Conservation (phyloP, 1,140 invertebrate species). For the Telenomus remus region DNA sequence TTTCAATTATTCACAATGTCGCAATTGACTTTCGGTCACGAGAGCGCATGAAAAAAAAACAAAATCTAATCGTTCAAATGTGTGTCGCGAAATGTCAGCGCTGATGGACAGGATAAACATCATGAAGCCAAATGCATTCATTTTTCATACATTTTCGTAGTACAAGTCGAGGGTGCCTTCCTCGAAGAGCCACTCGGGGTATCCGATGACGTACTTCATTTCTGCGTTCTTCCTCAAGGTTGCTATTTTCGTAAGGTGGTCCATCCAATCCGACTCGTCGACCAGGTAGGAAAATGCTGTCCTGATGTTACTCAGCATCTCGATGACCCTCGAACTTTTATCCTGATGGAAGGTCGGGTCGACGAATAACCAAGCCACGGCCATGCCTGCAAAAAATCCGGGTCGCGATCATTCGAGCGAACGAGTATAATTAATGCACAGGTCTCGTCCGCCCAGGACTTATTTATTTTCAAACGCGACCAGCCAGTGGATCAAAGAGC, state of each 20-base stretch:
- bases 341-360: conserved; percentile 63
- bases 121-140: conserved; percentile 13
- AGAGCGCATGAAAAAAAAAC: too few species aligned
- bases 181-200: conserved; percentile 86
- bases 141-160: conserved; percentile 78
- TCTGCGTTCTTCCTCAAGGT: conserved; percentile 84
- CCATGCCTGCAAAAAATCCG: conserved; percentile 66
- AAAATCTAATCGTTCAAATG: background rate
- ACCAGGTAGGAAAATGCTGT: conserved; percentile 39
- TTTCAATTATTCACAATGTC: too few species aligned
- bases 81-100: conserved; percentile 10
- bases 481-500: conserved; percentile 8
- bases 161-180: conserved; percentile 79
- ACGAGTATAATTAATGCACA: conserved; percentile 41
- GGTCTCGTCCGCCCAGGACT: background rate
- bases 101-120: conserved; percentile 21
- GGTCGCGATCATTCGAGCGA: background rate
- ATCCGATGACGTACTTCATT: conserved; percentile 86
- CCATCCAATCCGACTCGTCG: conserved; percentile 85
- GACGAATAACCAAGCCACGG: conserved; percentile 69
- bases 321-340: conserved; percentile 57
- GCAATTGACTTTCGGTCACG: too few species aligned
- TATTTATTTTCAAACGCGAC: conserved; percentile 12
- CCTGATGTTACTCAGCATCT: conserved; percentile 57
- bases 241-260: conserved; percentile 83